A percentile compares a stretch with the other conserved stretches of the same genome.
These are phyloP conservation scores for Muscidifurax raptorellus DNA, from an alignment of 1,140 invertebrate species.

Conservation along the genomic window DNA sequence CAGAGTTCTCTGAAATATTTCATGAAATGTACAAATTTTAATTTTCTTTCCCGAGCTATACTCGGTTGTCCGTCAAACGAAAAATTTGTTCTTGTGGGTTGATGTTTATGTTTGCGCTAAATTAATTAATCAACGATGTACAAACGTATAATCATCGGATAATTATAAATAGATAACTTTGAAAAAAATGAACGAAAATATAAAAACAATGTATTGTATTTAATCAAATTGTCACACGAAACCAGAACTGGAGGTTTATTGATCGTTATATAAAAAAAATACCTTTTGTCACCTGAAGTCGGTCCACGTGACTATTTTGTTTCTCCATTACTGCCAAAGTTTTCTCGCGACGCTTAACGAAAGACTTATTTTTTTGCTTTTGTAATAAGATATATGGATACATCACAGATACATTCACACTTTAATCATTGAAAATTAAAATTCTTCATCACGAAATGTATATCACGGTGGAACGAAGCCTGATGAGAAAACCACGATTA, in stretches of 20 bases:
- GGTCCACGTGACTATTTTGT: neutral
- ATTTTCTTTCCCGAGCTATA: slow-evolving; percentile 17
- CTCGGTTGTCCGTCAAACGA: slow-evolving; percentile 18
- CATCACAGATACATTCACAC: neutral
- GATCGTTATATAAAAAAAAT: neutral
- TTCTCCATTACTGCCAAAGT: neutral
- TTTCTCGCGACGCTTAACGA: neutral
- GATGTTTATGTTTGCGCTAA: slow-evolving; percentile 33
- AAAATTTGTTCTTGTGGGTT: slow-evolving; percentile 34
- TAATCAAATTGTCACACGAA: slow-evolving; percentile 24
- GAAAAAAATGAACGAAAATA: slow-evolving; percentile 37
- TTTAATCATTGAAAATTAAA: neutral
- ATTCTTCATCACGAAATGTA: neutral
- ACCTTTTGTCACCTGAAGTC: neutral
- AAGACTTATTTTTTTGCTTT: slow-evolving; percentile 1
- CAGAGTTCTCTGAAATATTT: slow-evolving; percentile 12
- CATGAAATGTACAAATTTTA: slow-evolving; percentile 45
- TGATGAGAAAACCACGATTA: slow-evolving; percentile 78
- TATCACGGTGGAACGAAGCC: neutral
- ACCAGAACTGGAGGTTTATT: neutral
- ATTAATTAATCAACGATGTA: slow-evolving; percentile 35
- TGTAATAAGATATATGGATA: neutral
- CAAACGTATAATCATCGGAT: slow-evolving; percentile 22
- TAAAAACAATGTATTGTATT: slow-evolving; percentile 37
- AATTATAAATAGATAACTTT: slow-evolving; percentile 43